Evolutionary conservation across 2,888 invertebrate species (phyloP).

Genomic region (Nipponacmea schrenckii): DNA sequence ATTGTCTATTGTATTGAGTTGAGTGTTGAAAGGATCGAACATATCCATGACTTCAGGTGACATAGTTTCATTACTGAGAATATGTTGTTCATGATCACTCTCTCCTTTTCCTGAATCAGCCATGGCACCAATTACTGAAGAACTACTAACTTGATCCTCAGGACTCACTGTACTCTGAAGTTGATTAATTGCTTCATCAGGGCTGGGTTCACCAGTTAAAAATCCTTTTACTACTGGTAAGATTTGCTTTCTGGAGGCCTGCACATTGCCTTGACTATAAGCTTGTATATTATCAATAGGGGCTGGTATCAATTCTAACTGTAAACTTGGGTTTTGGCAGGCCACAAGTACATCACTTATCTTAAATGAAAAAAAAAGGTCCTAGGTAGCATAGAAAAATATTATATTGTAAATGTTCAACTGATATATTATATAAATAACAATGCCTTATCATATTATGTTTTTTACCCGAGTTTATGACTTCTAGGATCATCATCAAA

Average conservation of each 20-base stretch:
- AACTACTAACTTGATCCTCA: neutral
- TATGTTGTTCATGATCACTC: conserved; percentile 1
- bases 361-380: conserved; percentile 38
- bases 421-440: too few relatives aligned
- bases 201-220: conserved; percentile 33
- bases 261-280: conserved; percentile 60
- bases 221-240: conserved; percentile 57
- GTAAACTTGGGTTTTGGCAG: conserved; percentile 44
- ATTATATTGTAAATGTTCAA: neutral
- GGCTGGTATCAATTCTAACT: conserved; percentile 41
- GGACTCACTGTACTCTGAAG: neutral
- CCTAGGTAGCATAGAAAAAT: too few relatives aligned
- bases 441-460: too few relatives aligned
- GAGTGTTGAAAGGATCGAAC: neutral
- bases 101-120: conserved; percentile 8
- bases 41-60: neutral
- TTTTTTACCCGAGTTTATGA: too few relatives aligned
- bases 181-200: conserved; percentile 22
- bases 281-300: conserved; percentile 30
- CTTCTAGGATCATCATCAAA: too few relatives aligned
- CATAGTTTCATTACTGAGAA: neutral
- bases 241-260: conserved; percentile 62
- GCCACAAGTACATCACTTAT: conserved; percentile 48
- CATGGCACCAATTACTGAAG: conserved; percentile 1
- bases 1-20: neutral